Evolutionary conservation across 1,140 invertebrate genomes (phyloP), one percentile per base, ranked within the genome.

Genomic region (Caerostris extrusa): DNA sequence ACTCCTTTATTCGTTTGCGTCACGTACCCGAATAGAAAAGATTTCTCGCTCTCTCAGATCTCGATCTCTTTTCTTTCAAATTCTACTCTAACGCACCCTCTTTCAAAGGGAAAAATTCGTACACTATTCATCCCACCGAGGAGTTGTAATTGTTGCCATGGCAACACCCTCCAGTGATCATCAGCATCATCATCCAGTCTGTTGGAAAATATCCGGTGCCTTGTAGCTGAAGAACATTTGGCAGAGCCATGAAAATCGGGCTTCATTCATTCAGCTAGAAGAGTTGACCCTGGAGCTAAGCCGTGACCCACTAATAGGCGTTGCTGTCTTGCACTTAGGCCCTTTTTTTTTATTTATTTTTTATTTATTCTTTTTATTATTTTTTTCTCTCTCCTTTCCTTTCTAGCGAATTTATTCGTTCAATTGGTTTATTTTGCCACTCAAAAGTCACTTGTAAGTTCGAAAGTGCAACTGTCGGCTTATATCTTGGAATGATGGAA

Each of bases 271-370:
- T 89, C 53, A 19, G 56, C 12, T 12, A 7, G 67, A 58, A 92
- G n/a, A 50, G 34, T 58, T 50, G 64, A 88, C 92, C 85, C 92
- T 93, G 92, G 56, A 93, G 92, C 64, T 34, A 64, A 88, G 92
- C 92, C 92, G 60, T 93, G 92, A 93, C 92, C 92, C 92, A 93
- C 92, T 93, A 81, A 67, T 67, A 93, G 85, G 86, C 92, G 92
- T 88, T 77, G 58, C 85, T 81, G 55, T 61, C 55, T 60, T 60
- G 58, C 17, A 19, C 58, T 64, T n/a, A 1, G 34, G 53, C 64
- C 10, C n/a, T 55, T 88, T 88, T 58, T 85, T 58, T 85, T 85
- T 85, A 57, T 85, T 85, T 55, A 34, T 12, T 50, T 88, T 88
- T 85, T 12, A 19, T 19, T 10, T 53, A 34, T 60, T 60, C n/a